phyloP scores from a whole-genome alignment of 2,888 invertebrate genomes.

The Kuschelorhynchus macadamiae region DNA sequence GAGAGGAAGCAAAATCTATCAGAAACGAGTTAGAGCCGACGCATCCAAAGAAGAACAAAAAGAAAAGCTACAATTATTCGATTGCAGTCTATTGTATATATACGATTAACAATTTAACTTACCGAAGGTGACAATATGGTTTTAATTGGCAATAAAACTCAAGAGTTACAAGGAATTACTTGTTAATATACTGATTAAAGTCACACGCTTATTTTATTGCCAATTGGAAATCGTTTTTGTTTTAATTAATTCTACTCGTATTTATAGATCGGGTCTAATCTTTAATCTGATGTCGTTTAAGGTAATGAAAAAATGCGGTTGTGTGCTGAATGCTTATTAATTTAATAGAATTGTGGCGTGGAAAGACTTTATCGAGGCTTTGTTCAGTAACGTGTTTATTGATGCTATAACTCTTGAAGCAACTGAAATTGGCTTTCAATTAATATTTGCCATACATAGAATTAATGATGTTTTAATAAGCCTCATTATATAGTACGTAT shows the following conservation, averaged over 20 bases:
- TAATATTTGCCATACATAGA: not conserved
- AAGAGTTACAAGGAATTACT: constrained; percentile 43
- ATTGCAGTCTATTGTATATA: constrained; percentile 25
- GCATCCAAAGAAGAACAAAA: constrained; percentile 1
- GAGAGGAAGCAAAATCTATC: too few species aligned
- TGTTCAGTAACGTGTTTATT: not conserved
- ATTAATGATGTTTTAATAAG: not conserved
- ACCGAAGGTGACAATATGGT: constrained; percentile 40
- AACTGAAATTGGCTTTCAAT: not conserved
- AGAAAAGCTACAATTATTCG: not conserved
- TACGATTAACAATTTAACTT: constrained; percentile 29
- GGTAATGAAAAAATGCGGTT: constrained; percentile 23
- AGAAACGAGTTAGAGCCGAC: too few species aligned
- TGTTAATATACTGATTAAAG: constrained; percentile 42
- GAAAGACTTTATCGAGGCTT: constrained; percentile 3
- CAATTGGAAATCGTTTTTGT: constrained; percentile 35
- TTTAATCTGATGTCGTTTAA: constrained; percentile 31
- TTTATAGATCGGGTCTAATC: constrained; percentile 32
- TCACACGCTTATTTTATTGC: constrained; percentile 35
- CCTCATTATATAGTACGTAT: too few species aligned
- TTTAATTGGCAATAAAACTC: constrained; percentile 44
- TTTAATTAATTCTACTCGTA: constrained; percentile 40
- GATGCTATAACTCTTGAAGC: not conserved
- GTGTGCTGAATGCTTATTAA: constrained; percentile 30
- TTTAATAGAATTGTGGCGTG: constrained; percentile 28